A percentile compares a stretch with the other conserved stretches of the same genome.
Conservation (phyloP, 2,113 vertebrate genomes). For the Craseonycteris thonglongyai region DNA sequence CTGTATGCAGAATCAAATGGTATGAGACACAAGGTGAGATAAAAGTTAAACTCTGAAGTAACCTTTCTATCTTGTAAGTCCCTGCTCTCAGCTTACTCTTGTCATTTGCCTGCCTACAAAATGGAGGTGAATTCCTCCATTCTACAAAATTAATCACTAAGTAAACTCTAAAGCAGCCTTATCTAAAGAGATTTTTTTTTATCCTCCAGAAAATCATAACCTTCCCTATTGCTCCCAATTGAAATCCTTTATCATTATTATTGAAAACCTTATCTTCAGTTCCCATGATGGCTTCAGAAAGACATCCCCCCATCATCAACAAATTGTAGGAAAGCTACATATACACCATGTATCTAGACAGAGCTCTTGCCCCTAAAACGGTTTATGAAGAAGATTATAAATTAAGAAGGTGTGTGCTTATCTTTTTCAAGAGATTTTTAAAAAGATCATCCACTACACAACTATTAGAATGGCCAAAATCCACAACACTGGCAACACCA, state of each 20-base stretch:
- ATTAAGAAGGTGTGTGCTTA: not conserved
- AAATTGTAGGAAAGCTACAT: not conserved
- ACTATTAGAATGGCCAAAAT: not conserved
- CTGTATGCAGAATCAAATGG: not conserved
- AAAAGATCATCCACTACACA: not conserved
- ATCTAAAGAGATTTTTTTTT: not conserved
- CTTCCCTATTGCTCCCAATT: not conserved
- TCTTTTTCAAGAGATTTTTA: not conserved
- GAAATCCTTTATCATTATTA: not conserved
- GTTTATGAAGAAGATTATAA: not conserved
- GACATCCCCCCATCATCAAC: not conserved
- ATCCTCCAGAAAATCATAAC: not conserved
- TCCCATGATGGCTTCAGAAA: not conserved
- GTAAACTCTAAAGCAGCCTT: not conserved
- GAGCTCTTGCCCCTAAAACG: not conserved
- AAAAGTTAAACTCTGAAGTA: not conserved
- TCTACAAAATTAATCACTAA: not conserved
- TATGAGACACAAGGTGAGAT: not conserved
- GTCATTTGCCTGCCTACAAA: not conserved
- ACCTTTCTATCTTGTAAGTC: not conserved
- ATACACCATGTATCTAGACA: not conserved
- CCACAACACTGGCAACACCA: not conserved
- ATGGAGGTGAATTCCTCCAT: not conserved
- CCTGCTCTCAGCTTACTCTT: not conserved
- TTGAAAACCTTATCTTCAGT: not conserved